These are phyloP conservation scores for Palythoa heliodiscus DNA, from an alignment of 92 coral and sea anemone species.

Conservation along the genomic window DNA sequence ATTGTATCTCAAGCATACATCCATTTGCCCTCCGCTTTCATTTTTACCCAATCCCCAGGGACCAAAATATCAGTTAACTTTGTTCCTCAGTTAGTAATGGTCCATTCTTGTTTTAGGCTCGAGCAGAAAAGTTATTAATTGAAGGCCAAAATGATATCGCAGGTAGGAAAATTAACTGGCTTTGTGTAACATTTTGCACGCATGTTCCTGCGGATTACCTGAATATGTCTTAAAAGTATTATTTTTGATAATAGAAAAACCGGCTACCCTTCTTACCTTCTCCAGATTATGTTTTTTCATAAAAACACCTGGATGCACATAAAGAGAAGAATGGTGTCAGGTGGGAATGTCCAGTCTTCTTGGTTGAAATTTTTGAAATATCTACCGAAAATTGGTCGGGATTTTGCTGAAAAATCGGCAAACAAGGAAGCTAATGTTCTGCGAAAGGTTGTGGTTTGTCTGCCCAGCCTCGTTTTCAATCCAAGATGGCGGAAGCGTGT, in stretches of 20 bases:
- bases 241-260: not conserved
- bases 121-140: conserved; percentile 84
- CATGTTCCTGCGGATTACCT: not conserved
- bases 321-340: too few species aligned
- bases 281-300: too few species aligned
- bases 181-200: too few species aligned
- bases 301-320: too few species aligned
- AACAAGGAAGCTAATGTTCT: too few species aligned
- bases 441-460: too few species aligned
- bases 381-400: too few species aligned
- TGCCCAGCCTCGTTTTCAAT: too few species aligned
- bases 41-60: not conserved
- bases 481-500: too few species aligned
- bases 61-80: not conserved
- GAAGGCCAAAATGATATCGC: conserved; percentile 92
- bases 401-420: too few species aligned
- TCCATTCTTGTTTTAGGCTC: conserved; percentile 63
- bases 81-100: not conserved
- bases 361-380: too few species aligned
- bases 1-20: not conserved
- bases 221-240: not conserved
- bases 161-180: conserved; percentile 48
- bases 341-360: too few species aligned
- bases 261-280: not conserved
- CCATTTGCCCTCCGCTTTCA: not conserved